phyloP scores from a whole-genome alignment of 2,113 vertebrate genomes.

The Pollachius pollachius region DNA sequence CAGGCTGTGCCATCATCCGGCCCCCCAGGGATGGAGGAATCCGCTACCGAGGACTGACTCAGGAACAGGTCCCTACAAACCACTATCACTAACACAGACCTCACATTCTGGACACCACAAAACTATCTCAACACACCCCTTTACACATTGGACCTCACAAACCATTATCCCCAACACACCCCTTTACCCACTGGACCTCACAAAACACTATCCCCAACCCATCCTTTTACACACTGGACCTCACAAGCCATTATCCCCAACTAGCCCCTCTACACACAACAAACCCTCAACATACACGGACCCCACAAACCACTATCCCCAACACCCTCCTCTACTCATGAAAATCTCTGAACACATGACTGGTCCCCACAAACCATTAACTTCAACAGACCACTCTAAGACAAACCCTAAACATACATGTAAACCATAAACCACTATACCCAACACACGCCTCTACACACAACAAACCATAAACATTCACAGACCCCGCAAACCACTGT shows the following conservation, averaged over 20 bases:
- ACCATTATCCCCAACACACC: too few species aligned
- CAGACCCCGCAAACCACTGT: not conserved
- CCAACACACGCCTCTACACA: conserved; percentile 8
- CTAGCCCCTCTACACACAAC: not conserved
- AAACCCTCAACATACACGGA: too few species aligned
- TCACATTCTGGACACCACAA: too few species aligned
- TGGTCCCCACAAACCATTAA: too few species aligned
- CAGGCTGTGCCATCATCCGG: conserved; percentile 89
- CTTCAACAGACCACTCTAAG: too few species aligned
- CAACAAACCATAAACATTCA: not conserved
- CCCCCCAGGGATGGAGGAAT: conserved; percentile 92
- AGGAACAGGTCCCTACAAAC: conserved; percentile 74
- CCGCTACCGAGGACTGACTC: conserved; percentile 91
- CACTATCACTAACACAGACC: not conserved
- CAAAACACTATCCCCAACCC: too few species aligned
- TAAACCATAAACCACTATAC: not conserved
- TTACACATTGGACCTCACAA: too few species aligned
- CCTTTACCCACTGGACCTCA: not conserved
- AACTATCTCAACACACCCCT: too few species aligned
- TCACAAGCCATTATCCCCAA: too few species aligned
- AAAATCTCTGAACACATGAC: too few species aligned
- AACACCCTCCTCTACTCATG: too few species aligned
- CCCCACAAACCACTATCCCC: too few species aligned
- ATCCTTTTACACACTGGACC: not conserved
- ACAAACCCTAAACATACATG: not conserved